Conservation (phyloP, 2,888 invertebrate genomes). For the Callosobruchus maculatus region DNA sequence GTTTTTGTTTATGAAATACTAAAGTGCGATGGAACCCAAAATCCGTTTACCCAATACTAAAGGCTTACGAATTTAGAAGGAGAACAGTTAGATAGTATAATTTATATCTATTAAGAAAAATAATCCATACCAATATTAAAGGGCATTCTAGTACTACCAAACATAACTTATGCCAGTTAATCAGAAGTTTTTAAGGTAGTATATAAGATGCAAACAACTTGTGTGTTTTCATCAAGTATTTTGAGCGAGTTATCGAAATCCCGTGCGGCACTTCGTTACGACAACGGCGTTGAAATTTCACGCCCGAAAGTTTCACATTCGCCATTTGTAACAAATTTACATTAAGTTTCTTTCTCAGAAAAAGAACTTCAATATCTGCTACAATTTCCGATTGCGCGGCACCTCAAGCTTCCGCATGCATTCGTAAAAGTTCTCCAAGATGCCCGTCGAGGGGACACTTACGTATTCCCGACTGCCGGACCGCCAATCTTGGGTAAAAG, state of each 20-base stretch:
- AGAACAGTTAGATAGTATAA: too few relatives aligned
- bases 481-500: not conserved
- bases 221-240: not conserved
- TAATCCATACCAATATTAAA: too few relatives aligned
- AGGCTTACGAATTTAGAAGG: too few relatives aligned
- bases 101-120: too few relatives aligned
- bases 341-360: not conserved
- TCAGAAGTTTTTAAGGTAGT: not conserved
- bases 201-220: not conserved
- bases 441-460: not conserved
- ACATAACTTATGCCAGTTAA: not conserved
- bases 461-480: not conserved
- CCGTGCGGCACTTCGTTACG: not conserved
- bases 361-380: not conserved
- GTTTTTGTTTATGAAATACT: too few relatives aligned
- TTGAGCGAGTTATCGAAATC: not conserved
- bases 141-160: too few relatives aligned
- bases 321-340: not conserved
- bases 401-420: not conserved
- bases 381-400: not conserved
- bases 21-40: too few relatives aligned
- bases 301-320: not conserved
- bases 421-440: not conserved
- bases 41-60: too few relatives aligned
- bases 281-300: not conserved